Evolutionary conservation across 2,888 invertebrate species (phyloP).

Genomic region (Mesoligia furuncula): DNA sequence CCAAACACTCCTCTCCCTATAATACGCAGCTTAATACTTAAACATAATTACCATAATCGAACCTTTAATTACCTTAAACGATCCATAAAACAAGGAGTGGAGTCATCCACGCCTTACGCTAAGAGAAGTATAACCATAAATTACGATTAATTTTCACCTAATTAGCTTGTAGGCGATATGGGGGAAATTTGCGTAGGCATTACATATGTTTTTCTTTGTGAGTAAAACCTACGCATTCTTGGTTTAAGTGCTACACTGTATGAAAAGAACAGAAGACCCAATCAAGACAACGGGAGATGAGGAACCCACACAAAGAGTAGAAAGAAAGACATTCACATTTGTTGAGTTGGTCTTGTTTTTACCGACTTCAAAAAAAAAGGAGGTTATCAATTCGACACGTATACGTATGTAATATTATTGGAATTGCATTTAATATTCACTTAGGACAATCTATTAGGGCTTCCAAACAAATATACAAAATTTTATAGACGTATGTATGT

Average conservation of each 20-base stretch:
- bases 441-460: too few relatives aligned
- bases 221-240: slow-evolving; percentile 34
- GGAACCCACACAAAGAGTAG: neutral
- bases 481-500: too few relatives aligned
- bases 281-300: neutral
- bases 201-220: slow-evolving; percentile 33
- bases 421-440: too few relatives aligned
- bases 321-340: too few relatives aligned
- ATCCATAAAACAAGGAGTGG: slow-evolving; percentile 48
- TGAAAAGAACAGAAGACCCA: slow-evolving; percentile 11
- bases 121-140: slow-evolving; percentile 35
- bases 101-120: slow-evolving; percentile 36
- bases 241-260: slow-evolving; percentile 12
- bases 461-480: too few relatives aligned
- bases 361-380: too few relatives aligned
- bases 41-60: slow-evolving; percentile 49
- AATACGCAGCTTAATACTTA: slow-evolving; percentile 36
- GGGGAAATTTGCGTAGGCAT: slow-evolving; percentile 37
- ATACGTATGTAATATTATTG: too few relatives aligned
- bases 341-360: neutral
- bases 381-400: too few relatives aligned
- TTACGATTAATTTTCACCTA: slow-evolving; percentile 40
- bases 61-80: slow-evolving; percentile 50
- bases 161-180: slow-evolving; percentile 12
- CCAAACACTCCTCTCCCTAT: neutral